These are phyloP conservation scores for Lutjanus erythropterus DNA, from an alignment of 2,113 vertebrate species.

Conservation along the genomic window DNA sequence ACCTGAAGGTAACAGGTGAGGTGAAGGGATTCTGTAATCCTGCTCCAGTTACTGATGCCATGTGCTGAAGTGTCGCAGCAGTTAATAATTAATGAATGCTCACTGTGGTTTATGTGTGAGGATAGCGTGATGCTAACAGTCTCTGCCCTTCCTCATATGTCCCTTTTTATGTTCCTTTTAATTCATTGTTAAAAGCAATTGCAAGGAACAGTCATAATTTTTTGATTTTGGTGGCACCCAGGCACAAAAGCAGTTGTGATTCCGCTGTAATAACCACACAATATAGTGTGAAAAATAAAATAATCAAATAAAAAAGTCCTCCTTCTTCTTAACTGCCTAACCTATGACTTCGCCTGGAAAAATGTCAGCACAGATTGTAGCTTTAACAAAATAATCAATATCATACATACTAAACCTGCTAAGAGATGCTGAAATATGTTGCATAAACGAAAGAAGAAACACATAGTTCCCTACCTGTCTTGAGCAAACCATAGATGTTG, in stretches of 20 bases:
- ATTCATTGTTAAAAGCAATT: neutral
- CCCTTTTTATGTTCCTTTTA: neutral
- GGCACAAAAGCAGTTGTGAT: too few species aligned
- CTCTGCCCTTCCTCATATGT: neutral
- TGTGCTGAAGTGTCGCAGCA: neutral
- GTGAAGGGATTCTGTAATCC: constrained; percentile 5
- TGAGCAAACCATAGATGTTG: constrained; percentile 32
- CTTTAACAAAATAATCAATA: too few species aligned
- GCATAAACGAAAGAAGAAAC: constrained; percentile 10
- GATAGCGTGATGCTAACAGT: neutral
- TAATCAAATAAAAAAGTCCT: too few species aligned
- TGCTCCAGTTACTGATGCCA: constrained; percentile 4
- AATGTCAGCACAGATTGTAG: too few species aligned
- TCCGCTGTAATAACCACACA: too few species aligned
- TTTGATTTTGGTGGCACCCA: too few species aligned
- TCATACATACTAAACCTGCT: neutral
- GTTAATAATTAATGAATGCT: constrained; percentile 30
- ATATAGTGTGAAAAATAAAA: too few species aligned
- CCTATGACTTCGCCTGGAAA: too few species aligned
- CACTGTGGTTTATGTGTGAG: neutral
- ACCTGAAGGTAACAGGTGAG: neutral
- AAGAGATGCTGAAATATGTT: neutral
- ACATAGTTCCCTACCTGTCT: constrained; percentile 6
- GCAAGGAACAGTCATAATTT: too few species aligned
- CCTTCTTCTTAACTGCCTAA: too few species aligned